These are phyloP conservation scores for Cephalopterus ornatus DNA, from an alignment of 2,113 vertebrate genomes.

Conservation along the genomic window DNA sequence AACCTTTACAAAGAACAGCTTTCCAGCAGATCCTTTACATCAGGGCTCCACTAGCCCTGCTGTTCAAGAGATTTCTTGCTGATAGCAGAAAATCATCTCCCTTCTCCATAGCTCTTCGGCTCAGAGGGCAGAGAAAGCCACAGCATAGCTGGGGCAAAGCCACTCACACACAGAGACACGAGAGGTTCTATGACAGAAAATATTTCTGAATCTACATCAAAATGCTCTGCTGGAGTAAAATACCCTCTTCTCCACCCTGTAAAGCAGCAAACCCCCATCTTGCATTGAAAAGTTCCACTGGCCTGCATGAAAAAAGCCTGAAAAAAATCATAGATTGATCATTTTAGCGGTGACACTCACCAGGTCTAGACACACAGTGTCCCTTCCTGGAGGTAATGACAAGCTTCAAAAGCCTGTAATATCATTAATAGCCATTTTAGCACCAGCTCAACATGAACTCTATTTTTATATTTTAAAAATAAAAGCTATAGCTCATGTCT, in stretches of 20 bases:
- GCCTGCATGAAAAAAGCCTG: background rate
- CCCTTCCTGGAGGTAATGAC: background rate
- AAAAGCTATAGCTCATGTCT: background rate
- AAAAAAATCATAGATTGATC: background rate
- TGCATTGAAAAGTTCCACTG: background rate
- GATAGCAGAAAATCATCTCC: background rate
- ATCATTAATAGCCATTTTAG: background rate
- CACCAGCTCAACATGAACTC: background rate
- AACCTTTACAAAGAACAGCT: background rate
- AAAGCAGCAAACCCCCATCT: background rate
- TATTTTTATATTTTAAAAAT: background rate
- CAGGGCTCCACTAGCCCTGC: background rate
- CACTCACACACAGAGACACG: accelerated
- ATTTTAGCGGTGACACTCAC: background rate
- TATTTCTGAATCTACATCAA: background rate
- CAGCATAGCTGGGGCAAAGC: background rate
- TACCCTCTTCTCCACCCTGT: background rate
- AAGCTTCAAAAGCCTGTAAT: background rate
- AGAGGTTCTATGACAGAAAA: accelerated
- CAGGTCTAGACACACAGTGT: background rate
- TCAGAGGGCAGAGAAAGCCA: background rate
- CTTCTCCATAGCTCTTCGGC: background rate
- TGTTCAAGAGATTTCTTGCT: background rate
- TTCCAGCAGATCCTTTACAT: background rate
- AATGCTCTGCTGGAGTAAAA: background rate